phyloP scores from a whole-genome alignment of 2,888 invertebrate genomes.

The Noctua janthina region DNA sequence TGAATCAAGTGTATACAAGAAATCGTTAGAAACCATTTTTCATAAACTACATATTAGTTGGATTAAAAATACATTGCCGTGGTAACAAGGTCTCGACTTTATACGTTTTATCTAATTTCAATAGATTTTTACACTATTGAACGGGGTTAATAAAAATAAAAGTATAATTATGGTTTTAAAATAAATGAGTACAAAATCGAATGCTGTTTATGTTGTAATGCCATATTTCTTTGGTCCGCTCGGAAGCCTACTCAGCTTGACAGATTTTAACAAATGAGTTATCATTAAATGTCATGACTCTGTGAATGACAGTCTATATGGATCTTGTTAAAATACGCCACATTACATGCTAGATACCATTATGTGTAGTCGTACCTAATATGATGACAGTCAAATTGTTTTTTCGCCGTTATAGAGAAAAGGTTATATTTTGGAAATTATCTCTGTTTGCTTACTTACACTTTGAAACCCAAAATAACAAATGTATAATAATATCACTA shows the following conservation, averaged over 20 bases:
- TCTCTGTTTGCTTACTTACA: neutral
- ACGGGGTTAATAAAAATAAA: neutral
- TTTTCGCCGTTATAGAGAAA: neutral
- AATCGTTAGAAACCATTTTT: neutral
- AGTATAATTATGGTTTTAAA: neutral
- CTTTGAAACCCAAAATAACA: neutral
- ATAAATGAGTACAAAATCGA: neutral
- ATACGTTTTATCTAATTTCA: neutral
- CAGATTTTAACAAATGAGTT: neutral
- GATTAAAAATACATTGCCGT: neutral
- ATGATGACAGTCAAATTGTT: neutral
- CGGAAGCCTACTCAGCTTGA: neutral
- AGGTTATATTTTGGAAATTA: neutral
- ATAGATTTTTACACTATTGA: neutral
- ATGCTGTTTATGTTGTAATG: neutral
- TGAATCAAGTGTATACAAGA: neutral
- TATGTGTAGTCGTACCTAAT: neutral
- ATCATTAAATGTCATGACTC: neutral
- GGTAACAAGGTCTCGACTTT: neutral
- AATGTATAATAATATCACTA: neutral
- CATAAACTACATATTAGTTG: neutral
- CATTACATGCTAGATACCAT: neutral
- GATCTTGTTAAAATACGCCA: neutral
- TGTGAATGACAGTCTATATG: neutral
- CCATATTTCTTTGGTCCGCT: neutral